A percentile compares a stretch with the other conserved stretches of the same genome.
phyloP scores from a whole-genome alignment of 2,888 invertebrate species.

The Flexamia atlantica region DNA sequence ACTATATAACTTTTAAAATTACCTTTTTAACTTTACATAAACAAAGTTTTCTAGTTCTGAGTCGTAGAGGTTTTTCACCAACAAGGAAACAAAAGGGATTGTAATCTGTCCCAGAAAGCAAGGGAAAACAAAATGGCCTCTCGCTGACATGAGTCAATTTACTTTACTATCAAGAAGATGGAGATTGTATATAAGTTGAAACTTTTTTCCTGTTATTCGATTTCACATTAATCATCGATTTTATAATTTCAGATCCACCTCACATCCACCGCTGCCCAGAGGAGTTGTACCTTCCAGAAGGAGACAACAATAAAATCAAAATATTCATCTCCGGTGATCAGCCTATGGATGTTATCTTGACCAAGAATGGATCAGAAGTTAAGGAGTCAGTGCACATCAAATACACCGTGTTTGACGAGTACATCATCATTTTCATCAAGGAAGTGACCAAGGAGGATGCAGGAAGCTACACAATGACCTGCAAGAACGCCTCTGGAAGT shows the following conservation, averaged over 20 bases:
- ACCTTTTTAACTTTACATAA: no score
- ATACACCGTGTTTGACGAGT: conserved; percentile 97
- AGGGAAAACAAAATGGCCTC: no score
- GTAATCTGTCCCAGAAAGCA: no score
- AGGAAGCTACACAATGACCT: conserved; percentile 91
- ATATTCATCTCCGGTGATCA: conserved; percentile 98
- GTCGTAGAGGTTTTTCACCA: no score
- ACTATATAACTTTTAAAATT: no score
- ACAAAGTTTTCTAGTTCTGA: no score
- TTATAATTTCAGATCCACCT: conserved; percentile 84
- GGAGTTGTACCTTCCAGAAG: conserved; percentile 93
- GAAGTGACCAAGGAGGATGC: conserved; percentile 94
- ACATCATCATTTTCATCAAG: conserved; percentile 96
- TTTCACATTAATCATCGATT: not conserved
- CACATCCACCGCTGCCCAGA: conserved; percentile 94
- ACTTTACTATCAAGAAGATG: no score
- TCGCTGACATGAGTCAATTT: no score
- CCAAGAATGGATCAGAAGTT: conserved; percentile 89
- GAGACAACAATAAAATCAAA: conserved; percentile 98
- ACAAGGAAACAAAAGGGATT: no score
- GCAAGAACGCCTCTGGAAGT: conserved; percentile 95
- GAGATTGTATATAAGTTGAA: no score
- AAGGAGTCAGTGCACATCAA: conserved; percentile 88
- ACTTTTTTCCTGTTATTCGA: not conserved
- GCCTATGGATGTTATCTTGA: conserved; percentile 92